Evolutionary conservation across 1,140 invertebrate genomes (phyloP).

Genomic region (Leptinotarsa lineolata): DNA sequence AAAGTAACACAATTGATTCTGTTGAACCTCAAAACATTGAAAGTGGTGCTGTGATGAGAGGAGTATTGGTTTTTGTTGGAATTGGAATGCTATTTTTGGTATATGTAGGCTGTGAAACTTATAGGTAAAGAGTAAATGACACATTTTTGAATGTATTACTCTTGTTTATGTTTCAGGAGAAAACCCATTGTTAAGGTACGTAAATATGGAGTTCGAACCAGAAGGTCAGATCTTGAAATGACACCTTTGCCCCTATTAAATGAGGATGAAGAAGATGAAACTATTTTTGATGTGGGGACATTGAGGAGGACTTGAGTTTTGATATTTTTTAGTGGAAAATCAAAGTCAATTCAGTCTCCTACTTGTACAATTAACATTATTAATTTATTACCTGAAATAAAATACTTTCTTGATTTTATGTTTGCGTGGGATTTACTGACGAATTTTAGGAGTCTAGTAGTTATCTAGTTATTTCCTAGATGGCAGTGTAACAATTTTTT

Average conservation of each 20-base stretch:
- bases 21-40: conserved; percentile 27
- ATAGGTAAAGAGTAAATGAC: conserved; percentile 53
- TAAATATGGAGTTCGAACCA: conserved; percentile 62
- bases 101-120: conserved; percentile 59
- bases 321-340: not conserved
- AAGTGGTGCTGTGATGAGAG: conserved; percentile 57
- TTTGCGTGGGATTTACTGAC: too few relatives aligned
- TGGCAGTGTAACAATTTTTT: too few relatives aligned
- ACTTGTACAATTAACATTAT: too few relatives aligned
- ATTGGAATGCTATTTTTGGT: conserved; percentile 57
- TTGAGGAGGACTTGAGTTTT: conserved; percentile 16
- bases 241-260: conserved; percentile 62
- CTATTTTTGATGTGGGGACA: conserved; percentile 58
- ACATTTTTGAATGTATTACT: too few relatives aligned
- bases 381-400: too few relatives aligned
- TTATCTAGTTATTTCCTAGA: too few relatives aligned
- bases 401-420: too few relatives aligned
- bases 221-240: conserved; percentile 65
- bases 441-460: too few relatives aligned
- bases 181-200: conserved; percentile 56
- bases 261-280: conserved; percentile 65
- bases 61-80: conserved; percentile 60
- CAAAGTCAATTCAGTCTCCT: not conserved
- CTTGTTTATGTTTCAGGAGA: conserved; percentile 42
- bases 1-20: not conserved